Evolutionary conservation across 2,797 vertebrate species (phyloP).

Genomic region (Mormyrus hasselquistii): DNA sequence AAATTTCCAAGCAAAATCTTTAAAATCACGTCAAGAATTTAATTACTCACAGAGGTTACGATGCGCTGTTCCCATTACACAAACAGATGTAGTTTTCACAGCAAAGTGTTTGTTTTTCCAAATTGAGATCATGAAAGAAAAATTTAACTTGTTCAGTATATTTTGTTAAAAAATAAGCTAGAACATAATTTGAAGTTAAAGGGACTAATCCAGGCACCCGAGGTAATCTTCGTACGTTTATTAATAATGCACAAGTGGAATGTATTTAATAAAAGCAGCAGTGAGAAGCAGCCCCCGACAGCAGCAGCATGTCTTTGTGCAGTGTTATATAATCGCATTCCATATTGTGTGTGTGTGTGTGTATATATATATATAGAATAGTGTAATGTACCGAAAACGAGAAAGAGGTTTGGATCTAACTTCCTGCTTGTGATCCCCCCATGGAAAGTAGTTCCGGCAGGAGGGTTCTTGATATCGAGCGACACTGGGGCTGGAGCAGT

Average conservation of each 20-base stretch:
- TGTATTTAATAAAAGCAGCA: constrained; percentile 10
- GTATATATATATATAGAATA: not conserved
- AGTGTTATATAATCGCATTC: not conserved
- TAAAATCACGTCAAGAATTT: not conserved
- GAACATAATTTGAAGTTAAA: not conserved
- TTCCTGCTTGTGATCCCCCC: not conserved
- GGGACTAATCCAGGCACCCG: not conserved
- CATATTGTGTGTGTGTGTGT: not conserved
- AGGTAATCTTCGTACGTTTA: not conserved
- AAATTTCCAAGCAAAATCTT: not conserved
- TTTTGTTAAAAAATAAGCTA: not conserved
- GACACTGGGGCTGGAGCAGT: not conserved
- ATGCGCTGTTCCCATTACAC: too few species aligned
- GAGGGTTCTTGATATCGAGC: not conserved
- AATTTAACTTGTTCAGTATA: not conserved
- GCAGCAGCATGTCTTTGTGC: not conserved
- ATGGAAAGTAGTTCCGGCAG: not conserved
- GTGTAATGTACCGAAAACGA: not conserved
- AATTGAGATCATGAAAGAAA: not conserved
- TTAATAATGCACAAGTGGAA: not conserved
- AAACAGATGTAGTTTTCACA: not conserved
- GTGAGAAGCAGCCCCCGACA: not conserved
- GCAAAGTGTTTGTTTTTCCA: not conserved
- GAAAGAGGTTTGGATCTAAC: not conserved
- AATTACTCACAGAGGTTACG: not conserved